Conservation (phyloP, 2,797 vertebrate species). For the Rhyacichthys aspro region DNA sequence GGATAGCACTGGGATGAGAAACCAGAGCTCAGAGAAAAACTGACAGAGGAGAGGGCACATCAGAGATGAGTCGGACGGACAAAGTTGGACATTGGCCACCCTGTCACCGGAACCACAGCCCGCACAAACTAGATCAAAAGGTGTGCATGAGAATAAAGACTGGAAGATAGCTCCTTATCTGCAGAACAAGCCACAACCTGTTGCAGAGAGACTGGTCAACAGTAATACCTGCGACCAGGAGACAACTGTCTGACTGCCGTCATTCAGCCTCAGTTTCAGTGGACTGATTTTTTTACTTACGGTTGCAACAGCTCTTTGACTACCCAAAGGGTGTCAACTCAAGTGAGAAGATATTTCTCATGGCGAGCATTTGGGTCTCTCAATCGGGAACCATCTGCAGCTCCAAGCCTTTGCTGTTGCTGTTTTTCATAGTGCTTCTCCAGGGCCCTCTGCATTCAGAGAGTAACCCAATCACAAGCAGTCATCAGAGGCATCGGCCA, state of each 20-base stretch:
- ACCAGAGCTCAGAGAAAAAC: constrained; percentile 70
- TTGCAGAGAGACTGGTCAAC: constrained; percentile 70
- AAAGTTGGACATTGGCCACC: constrained; percentile 75
- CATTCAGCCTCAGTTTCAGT: constrained; percentile 22
- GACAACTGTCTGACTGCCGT: constrained; percentile 16
- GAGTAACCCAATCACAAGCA: constrained; percentile 85
- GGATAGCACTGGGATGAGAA: constrained; percentile 70
- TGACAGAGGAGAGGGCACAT: constrained; percentile 70
- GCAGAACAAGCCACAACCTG: constrained; percentile 59
- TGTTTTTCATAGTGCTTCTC: constrained; percentile 66
- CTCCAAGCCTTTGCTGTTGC: constrained; percentile 73
- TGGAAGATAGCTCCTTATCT: constrained; percentile 42
- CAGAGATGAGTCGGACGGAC: constrained; percentile 83
- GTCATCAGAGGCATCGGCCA: constrained; percentile 77
- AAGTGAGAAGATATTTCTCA: constrained; percentile 70
- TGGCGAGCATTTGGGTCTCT: constrained; percentile 82
- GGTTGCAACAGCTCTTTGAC: constrained; percentile 34
- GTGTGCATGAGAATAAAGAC: constrained; percentile 81
- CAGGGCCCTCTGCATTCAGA: constrained; percentile 62
- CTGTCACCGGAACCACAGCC: constrained; percentile 85
- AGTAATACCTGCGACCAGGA: constrained; percentile 56
- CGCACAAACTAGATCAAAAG: constrained; percentile 71
- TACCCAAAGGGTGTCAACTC: constrained; percentile 41
- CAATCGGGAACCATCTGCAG: constrained; percentile 65
- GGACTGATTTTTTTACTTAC: constrained; percentile 11